Evolutionary conservation across 2,797 vertebrate species (phyloP), one percentile per base, ranked within the genome.

Genomic region (Argyrosomus regius): DNA sequence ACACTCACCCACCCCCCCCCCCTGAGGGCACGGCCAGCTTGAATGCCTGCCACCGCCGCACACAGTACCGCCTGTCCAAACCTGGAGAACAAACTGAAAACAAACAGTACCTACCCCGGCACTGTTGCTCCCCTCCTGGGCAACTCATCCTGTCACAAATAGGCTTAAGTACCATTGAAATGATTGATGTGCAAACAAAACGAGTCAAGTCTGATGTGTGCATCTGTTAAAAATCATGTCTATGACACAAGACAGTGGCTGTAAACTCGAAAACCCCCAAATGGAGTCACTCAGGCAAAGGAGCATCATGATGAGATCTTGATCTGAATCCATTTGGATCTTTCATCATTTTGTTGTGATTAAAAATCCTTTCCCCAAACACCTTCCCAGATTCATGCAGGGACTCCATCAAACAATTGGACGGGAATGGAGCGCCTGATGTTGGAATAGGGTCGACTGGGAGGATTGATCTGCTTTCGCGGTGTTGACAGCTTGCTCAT

Each of bases 401-500:
- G 53, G 82, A 80, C 88, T 83, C 79, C 81, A 84, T 90, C 89
- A 89, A 90, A 85, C 83, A 85, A 84, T 82, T 65, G 81, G 75
- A 85, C 63, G 77, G 75, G 86, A 91, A 87, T 79, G 66, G 77
- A 82, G 75, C 31, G 74, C 76, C 77, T 75, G 78, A 73, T 77
- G 72, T 68, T 84, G 82, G 74, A 88, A 79, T 7, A 18, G 62
- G 81, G 69, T 81, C 71, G 69, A 84, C 81, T 39, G 82, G 77
- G 80, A 70, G 75, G 87, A 91, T 92, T 89, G 91, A 93, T 92
- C 83, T 65, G 82, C 81, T 76, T 39, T 64, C 26, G 28, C 45
- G 2, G 69, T 20, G 85, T 86, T 88, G 90, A 90, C 90, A 87
- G 89, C 87, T 84, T 81, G 82, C 87, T 91, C 85, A 84, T 90